These are phyloP conservation scores for Plecturocebus donacophilus DNA, from an alignment of 2,113 vertebrate species.

Conservation along the genomic window DNA sequence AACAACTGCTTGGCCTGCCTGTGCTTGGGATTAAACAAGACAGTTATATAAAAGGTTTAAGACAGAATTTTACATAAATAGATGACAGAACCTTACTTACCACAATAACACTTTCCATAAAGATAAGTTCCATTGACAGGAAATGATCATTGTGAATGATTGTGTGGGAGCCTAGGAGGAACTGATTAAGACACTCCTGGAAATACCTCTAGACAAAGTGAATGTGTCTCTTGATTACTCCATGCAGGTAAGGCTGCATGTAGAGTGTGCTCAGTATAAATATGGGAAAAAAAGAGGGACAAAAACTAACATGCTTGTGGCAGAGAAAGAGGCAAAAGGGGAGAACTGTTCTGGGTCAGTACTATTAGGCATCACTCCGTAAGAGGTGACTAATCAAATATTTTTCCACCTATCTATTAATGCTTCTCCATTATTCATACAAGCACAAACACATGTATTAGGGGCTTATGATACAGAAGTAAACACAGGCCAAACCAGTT, in stretches of 20 bases:
- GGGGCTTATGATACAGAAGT: neutral
- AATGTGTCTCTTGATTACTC: neutral
- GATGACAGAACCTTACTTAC: neutral
- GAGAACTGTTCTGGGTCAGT: neutral
- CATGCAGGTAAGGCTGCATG: neutral
- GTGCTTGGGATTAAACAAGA: neutral
- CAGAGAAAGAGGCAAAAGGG: neutral
- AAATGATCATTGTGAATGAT: neutral
- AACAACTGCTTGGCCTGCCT: neutral
- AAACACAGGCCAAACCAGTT: neutral
- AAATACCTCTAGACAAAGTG: neutral
- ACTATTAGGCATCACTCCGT: neutral
- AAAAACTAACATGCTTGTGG: neutral
- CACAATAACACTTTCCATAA: neutral
- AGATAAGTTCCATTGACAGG: neutral
- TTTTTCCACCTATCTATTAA: neutral
- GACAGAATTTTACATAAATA: neutral
- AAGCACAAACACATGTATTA: neutral
- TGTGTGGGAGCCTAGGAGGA: neutral
- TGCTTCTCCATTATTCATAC: neutral
- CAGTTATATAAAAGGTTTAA: neutral
- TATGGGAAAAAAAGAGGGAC: neutral
- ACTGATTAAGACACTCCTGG: neutral
- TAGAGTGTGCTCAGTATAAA: neutral
- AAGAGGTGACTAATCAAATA: neutral